Base-by-base conservation (phyloP, 2,797 vertebrate species). In the Novumbra hubbsi region DNA sequence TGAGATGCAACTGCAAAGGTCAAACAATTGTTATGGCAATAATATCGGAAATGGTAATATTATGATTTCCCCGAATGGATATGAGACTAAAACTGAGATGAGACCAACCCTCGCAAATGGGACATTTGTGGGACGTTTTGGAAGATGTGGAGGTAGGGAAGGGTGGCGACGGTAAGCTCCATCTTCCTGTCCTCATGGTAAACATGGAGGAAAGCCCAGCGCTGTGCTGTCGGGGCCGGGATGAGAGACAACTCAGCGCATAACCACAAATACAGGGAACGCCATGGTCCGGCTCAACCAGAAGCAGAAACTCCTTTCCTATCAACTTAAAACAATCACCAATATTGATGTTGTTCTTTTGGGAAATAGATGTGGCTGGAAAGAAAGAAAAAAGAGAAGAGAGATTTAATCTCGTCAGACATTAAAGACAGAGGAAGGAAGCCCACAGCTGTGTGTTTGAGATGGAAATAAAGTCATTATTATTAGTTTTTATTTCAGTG, bases 381-480 rank as follows among this genome's bases (percentile, higher is more conserved):
- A 14, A 27, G 21, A 11, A 14, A 27, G 34, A 38, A 38, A 38
- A 38, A 38, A 55, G 24, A 83, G 64, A 82, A 71, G 76, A 67
- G 72, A 86, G 87, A 87, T 88, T 87, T 85, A 66, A 91, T 90
- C 85, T 85, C 71, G 91, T 90, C 85, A 72, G 83, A 91, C 90
- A 89, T 92, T 81, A 92, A 93, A 92, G 90, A 73, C 77, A 87
- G 85, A 81, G 88, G 85, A 89, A 91, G 90, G 86, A 92, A 92
- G 86, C 84, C 89, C 89, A 91, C 89, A 89, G 88, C 78, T 91
- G 85, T 77, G 79, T 80, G 84, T 81, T 83, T 71, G 80, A 90
- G 90, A 90, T 91, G 87, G 86, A 91, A 87, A 89, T 87, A 81
- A 88, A 88, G 87, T 91, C 87, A 88, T 91, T 90, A 89, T 92